phyloP scores from a whole-genome alignment of 2,113 vertebrate species.

The Phoenicopterus ruber region DNA sequence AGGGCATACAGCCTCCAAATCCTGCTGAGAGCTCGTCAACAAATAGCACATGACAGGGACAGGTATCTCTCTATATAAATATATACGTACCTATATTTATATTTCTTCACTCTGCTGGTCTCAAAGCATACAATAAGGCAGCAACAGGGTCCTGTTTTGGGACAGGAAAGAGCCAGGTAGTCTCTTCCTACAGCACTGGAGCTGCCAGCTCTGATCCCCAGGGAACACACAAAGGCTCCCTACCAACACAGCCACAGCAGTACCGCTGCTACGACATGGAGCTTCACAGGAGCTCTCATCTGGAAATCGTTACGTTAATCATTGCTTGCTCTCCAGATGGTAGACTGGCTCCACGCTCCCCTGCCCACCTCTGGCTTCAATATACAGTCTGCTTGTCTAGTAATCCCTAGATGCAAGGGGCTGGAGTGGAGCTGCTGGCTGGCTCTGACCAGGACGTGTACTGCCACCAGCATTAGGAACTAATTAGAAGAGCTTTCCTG shows the following conservation, averaged over 20 bases:
- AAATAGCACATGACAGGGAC: neutral
- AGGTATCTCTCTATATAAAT: neutral
- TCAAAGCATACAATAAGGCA: neutral
- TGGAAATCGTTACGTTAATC: conserved; percentile 39
- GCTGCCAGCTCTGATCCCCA: neutral
- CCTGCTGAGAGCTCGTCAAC: neutral
- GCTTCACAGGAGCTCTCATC: conserved; percentile 43
- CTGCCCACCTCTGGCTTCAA: conserved; percentile 51
- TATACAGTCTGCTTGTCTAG: neutral
- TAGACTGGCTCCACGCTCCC: conserved; percentile 27
- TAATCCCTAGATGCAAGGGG: neutral
- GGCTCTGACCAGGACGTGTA: neutral
- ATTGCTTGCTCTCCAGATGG: conserved; percentile 16
- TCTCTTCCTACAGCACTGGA: neutral
- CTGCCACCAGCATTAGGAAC: neutral
- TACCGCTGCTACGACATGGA: rapidly evolving
- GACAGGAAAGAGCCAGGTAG: neutral
- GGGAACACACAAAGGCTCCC: neutral
- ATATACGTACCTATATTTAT: neutral
- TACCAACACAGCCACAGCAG: neutral
- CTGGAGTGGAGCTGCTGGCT: neutral
- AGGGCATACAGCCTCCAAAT: neutral
- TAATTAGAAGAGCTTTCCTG: conserved; percentile 20
- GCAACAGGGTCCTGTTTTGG: neutral
- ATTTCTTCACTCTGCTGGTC: neutral